Evolutionary conservation across 1,140 invertebrate genomes (phyloP).

Genomic region (Oscheius sp.): DNA sequence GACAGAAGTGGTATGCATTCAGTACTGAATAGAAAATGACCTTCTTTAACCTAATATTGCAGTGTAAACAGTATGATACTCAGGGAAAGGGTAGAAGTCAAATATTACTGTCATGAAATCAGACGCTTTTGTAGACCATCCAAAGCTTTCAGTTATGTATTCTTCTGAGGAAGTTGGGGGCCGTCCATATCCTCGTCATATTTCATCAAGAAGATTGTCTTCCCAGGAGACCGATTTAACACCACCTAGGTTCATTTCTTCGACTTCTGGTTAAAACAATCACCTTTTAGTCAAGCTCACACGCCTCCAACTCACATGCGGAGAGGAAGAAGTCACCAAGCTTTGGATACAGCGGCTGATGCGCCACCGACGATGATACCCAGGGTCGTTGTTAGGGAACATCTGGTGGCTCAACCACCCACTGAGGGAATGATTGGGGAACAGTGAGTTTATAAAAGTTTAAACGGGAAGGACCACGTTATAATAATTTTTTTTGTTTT

Average conservation of each 20-base stretch:
- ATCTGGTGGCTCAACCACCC: background rate
- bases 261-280: background rate
- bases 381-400: background rate
- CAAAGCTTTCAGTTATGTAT: background rate
- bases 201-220: background rate
- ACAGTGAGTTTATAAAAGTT: no score
- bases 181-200: background rate
- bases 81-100: no score
- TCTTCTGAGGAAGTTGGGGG: background rate
- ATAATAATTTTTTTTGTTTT: no score
- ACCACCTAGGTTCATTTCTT: background rate
- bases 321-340: no score
- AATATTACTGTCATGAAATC: no score
- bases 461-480: no score
- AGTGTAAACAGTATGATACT: no score
- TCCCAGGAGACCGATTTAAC: background rate
- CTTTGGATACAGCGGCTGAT: background rate
- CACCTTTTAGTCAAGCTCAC: no score
- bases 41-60: background rate
- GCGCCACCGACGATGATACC: background rate
- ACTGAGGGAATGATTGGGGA: no score
- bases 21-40: background rate
- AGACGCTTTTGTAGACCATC: no score
- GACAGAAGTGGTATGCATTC: no score
- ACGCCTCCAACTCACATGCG: no score